These are phyloP conservation scores for Xanthorhoe designata DNA, from an alignment of 2,888 invertebrate species.

Conservation along the genomic window DNA sequence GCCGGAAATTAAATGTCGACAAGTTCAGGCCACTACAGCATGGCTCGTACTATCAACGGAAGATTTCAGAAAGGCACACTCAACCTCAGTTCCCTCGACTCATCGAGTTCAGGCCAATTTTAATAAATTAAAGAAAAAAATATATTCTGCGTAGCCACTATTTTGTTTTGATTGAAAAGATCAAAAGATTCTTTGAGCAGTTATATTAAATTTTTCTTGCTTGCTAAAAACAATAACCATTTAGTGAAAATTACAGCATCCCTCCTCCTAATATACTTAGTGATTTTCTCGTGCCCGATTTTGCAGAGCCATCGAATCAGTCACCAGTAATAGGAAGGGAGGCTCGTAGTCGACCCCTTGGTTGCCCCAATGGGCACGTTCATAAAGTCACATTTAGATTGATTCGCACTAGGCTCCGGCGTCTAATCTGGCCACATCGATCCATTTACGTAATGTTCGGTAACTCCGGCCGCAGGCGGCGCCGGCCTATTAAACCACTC, in stretches of 20 bases:
- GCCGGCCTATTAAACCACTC: conserved; percentile 58
- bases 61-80: not conserved
- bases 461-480: conserved; percentile 61
- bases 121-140: too few species aligned
- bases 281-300: conserved; percentile 35
- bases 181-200: not conserved
- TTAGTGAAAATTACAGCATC: conserved; percentile 20
- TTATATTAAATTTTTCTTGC: not conserved
- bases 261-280: conserved; percentile 19
- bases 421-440: conserved; percentile 56
- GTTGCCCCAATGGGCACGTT: conserved; percentile 31
- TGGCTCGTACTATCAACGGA: conserved; percentile 17
- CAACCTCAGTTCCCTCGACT: not conserved
- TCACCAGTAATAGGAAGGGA: conserved; percentile 40
- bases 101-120: not conserved
- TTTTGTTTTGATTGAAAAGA: not conserved
- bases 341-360: conserved; percentile 29
- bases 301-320: conserved; percentile 33
- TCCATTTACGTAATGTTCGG: conserved; percentile 71
- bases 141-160: not conserved
- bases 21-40: conserved; percentile 7
- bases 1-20: conserved; percentile 36
- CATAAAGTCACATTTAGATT: conserved; percentile 47
- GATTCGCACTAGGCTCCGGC: conserved; percentile 40
- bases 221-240: conserved; percentile 25